Evolutionary conservation across 2,797 vertebrate genomes (phyloP).

Genomic region (Prionace glauca): DNA sequence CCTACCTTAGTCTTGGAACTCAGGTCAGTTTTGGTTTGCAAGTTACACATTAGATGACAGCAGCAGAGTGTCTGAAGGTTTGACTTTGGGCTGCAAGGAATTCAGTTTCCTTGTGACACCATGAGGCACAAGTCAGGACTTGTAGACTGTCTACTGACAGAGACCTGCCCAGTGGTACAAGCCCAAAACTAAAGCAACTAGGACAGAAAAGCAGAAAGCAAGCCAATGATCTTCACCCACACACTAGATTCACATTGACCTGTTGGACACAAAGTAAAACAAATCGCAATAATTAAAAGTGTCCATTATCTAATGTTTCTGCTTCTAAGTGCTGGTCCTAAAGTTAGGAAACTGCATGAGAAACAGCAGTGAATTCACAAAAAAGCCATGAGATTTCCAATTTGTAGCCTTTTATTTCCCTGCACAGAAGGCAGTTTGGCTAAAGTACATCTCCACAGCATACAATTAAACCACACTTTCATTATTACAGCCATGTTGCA

Average conservation of each 20-base stretch:
- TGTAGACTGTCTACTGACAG: background rate
- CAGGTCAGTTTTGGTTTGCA: too few relatives aligned
- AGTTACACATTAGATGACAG: too few relatives aligned
- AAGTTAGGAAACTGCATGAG: background rate
- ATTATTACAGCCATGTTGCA: constrained; percentile 21
- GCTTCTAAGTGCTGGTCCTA: background rate
- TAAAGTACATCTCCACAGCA: constrained; percentile 15
- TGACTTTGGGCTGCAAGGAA: background rate
- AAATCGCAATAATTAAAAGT: background rate
- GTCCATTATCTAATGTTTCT: background rate
- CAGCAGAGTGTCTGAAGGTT: too few relatives aligned
- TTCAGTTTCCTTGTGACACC: background rate
- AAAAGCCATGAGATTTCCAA: background rate
- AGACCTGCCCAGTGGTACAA: background rate
- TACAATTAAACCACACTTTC: constrained; percentile 26
- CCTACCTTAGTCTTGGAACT: too few relatives aligned
- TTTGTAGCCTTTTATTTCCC: constrained; percentile 28
- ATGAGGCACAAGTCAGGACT: too few relatives aligned
- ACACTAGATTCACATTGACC: background rate
- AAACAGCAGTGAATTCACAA: background rate
- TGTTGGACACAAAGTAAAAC: background rate
- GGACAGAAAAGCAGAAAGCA: background rate
- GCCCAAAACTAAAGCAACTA: background rate
- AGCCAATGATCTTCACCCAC: background rate
- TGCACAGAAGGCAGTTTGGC: constrained; percentile 17